Percentiles rank a stretch among this genome's conserved stretches.
phyloP scores from a whole-genome alignment of 2,113 vertebrate species.

The Ptyas mucosa region DNA sequence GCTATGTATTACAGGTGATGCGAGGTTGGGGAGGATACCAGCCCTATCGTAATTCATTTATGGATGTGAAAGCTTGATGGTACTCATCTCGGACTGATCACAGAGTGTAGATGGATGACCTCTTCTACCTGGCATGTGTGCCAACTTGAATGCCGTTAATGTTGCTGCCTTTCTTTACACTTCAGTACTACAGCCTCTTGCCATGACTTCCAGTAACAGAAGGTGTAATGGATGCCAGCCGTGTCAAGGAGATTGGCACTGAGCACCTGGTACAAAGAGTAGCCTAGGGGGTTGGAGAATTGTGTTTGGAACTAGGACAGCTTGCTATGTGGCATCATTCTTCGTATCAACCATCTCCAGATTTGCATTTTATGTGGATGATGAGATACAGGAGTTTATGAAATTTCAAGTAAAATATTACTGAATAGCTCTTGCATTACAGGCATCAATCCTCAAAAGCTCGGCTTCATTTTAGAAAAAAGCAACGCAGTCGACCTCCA shows the following conservation, averaged over 20 bases:
- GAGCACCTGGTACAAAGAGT: fast-evolving
- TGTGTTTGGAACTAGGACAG: neutral
- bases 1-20: conserved; percentile 69
- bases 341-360: neutral
- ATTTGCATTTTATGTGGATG: neutral
- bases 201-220: neutral
- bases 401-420: neutral
- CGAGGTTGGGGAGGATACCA: conserved; percentile 80
- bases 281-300: neutral
- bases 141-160: neutral
- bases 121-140: neutral
- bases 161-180: neutral
- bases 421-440: neutral
- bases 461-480: neutral
- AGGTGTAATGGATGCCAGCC: too few relatives aligned
- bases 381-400: neutral
- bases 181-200: neutral
- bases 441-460: neutral
- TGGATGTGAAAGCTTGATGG: conserved; percentile 71
- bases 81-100: neutral
- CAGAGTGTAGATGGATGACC: neutral
- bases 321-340: neutral
- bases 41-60: conserved; percentile 71
- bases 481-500: neutral
- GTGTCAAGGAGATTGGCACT: fast-evolving